Base-by-base conservation (phyloP, 2,888 invertebrate genomes). In the Meteorus cinctellus region DNA sequence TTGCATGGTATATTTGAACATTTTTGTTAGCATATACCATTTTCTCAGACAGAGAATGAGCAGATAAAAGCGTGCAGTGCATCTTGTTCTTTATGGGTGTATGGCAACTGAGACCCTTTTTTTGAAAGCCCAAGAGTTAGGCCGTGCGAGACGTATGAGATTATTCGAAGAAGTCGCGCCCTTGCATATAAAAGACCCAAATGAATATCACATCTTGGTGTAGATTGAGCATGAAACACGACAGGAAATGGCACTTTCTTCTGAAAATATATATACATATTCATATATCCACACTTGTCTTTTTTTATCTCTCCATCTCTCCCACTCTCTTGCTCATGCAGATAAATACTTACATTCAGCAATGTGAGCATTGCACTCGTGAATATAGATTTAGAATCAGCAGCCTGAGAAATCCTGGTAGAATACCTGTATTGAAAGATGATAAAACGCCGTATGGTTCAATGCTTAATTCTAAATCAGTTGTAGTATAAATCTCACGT, bases 401-500 rank as follows among this genome's bases (percentile, higher is more conserved):
- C 41, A 12, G 12, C 41, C 41, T 41, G 41, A 41, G 12, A 41
- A 41, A 41, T 12, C 12, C 41, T 10, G 12, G 12, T 41, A 41
- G 8, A 12, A 41, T 41, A 12, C 12, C 8, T 10, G 8, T 12
- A 8, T 12, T 41, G 41, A 5, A 12, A 41, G 1, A 41, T 8
- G 12, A 41, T 41, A 41, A 41, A 41, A 41, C 41, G 41, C 8
- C 41, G 8, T 41, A 41, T 41, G 41, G 41, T 41, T 41, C 41
- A 41, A 41, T 41, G 27, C 4, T 36, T 24, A 27, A 16, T 41
- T 10, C 8, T 70, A 24, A 41, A 24, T 19, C 59, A 34, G 36
- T 34, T n/a, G 59, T 19, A 48, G 48, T 48, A 68, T 68, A 68
- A 68, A 68, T 68, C 29, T 59, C 19, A 24, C 12, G 29, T 41